Evolutionary conservation across 2,113 vertebrate species (phyloP).

Genomic region (Toxotes chatareus): DNA sequence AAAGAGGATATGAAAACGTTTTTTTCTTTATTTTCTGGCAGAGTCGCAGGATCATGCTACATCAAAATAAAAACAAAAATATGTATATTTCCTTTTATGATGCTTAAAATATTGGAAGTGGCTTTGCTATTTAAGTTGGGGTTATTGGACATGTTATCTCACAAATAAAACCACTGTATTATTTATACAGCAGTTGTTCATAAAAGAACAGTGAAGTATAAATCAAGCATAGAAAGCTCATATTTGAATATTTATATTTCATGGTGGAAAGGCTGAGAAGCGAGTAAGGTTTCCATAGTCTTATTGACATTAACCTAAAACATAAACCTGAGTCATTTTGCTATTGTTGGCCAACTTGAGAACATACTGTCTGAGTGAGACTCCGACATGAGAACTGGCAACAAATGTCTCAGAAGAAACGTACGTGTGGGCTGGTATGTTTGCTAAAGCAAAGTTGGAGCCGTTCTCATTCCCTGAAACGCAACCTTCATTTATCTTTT

Average conservation of each 20-base stretch:
- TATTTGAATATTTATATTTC: not conserved
- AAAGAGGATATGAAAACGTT: constrained; percentile 19
- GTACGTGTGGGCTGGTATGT: constrained; percentile 53
- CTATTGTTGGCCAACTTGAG: constrained; percentile 37
- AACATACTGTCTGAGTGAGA: constrained; percentile 48
- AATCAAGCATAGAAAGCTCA: too few species aligned
- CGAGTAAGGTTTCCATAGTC: constrained; percentile 4
- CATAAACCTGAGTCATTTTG: constrained; percentile 25
- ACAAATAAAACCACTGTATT: not conserved
- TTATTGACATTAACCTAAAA: constrained; percentile 20
- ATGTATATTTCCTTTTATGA: not conserved
- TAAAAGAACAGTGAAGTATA: not conserved
- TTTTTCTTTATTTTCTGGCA: constrained; percentile 14
- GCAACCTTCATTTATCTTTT: constrained; percentile 79
- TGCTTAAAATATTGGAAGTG: not conserved
- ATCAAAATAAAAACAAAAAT: not conserved
- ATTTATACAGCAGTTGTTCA: not conserved
- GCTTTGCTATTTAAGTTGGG: not conserved
- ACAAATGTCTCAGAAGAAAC: constrained; percentile 62
- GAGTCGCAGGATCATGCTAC: not conserved
- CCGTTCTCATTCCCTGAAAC: constrained; percentile 61
- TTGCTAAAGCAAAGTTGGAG: constrained; percentile 68
- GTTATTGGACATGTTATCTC: not conserved
- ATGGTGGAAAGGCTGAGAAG: not conserved
- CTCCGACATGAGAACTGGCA: constrained; percentile 46